Base-by-base conservation (phyloP, 2,888 invertebrate genomes). In the Aricia artaxerxes region DNA sequence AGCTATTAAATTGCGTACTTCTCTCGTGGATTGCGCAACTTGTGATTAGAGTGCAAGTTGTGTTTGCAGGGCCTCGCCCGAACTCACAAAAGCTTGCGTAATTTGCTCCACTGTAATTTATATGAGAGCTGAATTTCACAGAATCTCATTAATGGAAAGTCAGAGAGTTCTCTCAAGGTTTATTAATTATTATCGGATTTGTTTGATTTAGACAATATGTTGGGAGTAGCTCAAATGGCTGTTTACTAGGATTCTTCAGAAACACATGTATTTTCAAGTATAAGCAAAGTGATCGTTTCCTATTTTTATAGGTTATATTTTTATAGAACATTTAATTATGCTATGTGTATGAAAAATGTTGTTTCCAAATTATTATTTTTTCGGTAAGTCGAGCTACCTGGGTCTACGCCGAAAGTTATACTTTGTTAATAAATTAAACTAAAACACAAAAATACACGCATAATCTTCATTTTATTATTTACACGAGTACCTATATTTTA, bases 1-100 rank as follows among this genome's bases (percentile, higher is more conserved):
- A 64, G 31, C 64, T 64, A 61, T 61, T 60, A 61, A 61, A 64
- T 31, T 79, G 81, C 73, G 79, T 80, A 84, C 84, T 83, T 82
- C 81, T 80, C 79, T 73, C 82, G 82, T 82, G 31, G 64, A 64
- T 64, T 80, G 87, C 84, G 83, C 87, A 92, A 92, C 87, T 93
- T 91, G 90, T 91, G 92, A 91, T 92, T 91, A 91, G 90, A 88
- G 90, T 88, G 86, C 84, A 84, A 86, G 89, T 91, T 91, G 90
- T 91, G 90, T 91, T 86, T 88, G 87, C 86, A 82, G 79, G 83
- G 84, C 82, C 64, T 64, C 64, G 2, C 24, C 64, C 24, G 11
- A 31, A 64, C 31, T 64, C 31, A 31, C 64, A 64, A 64, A 64
- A 24, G 31, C 31, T 64, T 31, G 11, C 64, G 64, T 64, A 64